Conservation (phyloP, 2,888 invertebrate genomes). For the Tipula vernalis region DNA sequence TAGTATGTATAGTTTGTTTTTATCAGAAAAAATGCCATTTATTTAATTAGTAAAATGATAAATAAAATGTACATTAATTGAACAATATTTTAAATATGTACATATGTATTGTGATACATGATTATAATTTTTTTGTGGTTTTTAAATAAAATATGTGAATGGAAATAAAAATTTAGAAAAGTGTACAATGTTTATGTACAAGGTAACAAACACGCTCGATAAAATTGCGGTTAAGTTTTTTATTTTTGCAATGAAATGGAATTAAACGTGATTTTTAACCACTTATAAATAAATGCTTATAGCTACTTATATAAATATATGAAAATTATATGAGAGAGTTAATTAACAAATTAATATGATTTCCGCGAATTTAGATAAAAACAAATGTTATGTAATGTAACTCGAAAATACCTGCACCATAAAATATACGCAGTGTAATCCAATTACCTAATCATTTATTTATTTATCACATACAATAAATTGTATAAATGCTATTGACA, state of each 20-base stretch:
- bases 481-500: background rate
- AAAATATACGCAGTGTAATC: background rate
- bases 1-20: too few relatives aligned
- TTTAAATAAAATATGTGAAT: background rate
- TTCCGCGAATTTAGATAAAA: background rate
- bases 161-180: too few relatives aligned
- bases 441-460: background rate
- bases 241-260: background rate
- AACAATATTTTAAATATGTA: background rate
- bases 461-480: background rate
- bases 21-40: background rate
- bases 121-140: background rate
- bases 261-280: background rate
- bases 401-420: background rate
- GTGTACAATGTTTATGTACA: too few relatives aligned
- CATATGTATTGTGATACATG: background rate
- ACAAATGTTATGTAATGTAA: background rate
- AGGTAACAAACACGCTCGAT: too few relatives aligned
- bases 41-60: background rate
- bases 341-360: background rate
- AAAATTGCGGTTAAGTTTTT: background rate
- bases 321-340: background rate
- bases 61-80: background rate
- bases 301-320: background rate
- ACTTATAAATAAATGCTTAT: background rate